phyloP scores from a whole-genome alignment of 2,113 vertebrate species.

The Sialia sialis region DNA sequence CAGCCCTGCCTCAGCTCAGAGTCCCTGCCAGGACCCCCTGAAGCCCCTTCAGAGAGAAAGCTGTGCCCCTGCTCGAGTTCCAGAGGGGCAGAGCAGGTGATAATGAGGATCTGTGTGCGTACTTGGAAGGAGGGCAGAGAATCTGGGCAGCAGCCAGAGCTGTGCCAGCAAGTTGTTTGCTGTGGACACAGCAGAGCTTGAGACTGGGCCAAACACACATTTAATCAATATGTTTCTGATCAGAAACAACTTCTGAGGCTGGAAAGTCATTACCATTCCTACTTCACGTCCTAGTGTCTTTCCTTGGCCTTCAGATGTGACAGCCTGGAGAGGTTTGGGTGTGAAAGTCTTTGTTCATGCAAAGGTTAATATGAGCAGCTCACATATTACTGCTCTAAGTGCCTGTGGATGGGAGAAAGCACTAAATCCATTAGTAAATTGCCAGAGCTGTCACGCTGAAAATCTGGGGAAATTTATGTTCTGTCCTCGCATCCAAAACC shows the following conservation, averaged over 20 bases:
- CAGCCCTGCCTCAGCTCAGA: not conserved
- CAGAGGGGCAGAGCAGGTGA: not conserved
- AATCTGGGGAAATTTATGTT: not conserved
- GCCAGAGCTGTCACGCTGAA: not conserved
- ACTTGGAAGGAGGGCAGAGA: not conserved
- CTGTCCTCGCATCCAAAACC: not conserved
- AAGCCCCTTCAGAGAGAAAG: not conserved
- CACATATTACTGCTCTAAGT: not conserved
- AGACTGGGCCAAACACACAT: constrained; percentile 19
- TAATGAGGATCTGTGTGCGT: not conserved
- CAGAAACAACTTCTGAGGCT: constrained; percentile 1
- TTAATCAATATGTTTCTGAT: constrained; percentile 48
- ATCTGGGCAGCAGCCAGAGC: constrained; percentile 18
- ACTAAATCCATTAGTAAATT: constrained; percentile 33
- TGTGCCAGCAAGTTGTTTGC: constrained; percentile 30
- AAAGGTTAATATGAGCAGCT: constrained; percentile 32
- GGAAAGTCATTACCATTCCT: not conserved
- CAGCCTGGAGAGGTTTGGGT: not conserved
- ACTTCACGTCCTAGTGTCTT: not conserved
- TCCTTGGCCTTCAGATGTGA: not conserved
- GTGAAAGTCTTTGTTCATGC: not conserved
- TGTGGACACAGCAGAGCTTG: constrained; percentile 39
- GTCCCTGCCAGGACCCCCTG: not conserved
- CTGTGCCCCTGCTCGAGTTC: not conserved
- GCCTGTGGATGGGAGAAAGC: constrained; percentile 12